Evolutionary conservation across 1,140 invertebrate species (phyloP).

Genomic region (Episyrphus balteatus): DNA sequence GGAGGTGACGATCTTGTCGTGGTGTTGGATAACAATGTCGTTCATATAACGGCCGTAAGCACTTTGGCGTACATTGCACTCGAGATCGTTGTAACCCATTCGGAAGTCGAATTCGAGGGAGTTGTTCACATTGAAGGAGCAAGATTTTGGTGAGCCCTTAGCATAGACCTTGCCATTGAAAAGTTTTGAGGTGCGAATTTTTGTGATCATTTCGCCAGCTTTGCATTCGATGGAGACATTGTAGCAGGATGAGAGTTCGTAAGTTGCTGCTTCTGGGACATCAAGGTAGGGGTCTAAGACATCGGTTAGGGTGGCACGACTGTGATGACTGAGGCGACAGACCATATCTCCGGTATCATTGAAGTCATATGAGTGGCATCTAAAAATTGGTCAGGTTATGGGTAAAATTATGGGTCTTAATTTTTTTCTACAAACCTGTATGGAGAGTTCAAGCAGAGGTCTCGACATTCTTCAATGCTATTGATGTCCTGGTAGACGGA

Average conservation of each 20-base stretch:
- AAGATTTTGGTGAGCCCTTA: slow-evolving; percentile 86
- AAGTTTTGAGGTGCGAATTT: slow-evolving; percentile 80
- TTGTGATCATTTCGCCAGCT: slow-evolving; percentile 84
- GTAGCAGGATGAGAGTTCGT: slow-evolving; percentile 87
- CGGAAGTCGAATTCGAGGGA: slow-evolving; percentile 77
- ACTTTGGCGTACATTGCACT: slow-evolving; percentile 81
- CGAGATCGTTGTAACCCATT: slow-evolving; percentile 82
- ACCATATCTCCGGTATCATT: slow-evolving; percentile 86
- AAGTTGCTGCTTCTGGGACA: slow-evolving; percentile 77
- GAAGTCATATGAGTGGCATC: slow-evolving; percentile 87
- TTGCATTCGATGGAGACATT: slow-evolving; percentile 87
- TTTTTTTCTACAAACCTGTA: slow-evolving; percentile 40
- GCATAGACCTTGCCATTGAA: slow-evolving; percentile 92
- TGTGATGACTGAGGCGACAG: slow-evolving; percentile 82
- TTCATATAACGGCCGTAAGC: slow-evolving; percentile 74
- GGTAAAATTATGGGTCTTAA: background rate
- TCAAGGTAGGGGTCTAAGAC: slow-evolving; percentile 85
- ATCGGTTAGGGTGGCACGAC: slow-evolving; percentile 73
- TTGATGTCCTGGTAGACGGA: slow-evolving; percentile 84
- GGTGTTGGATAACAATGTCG: slow-evolving; percentile 86
- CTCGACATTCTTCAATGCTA: slow-evolving; percentile 73
- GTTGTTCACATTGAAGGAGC: slow-evolving; percentile 74
- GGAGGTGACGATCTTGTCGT: slow-evolving; percentile 89
- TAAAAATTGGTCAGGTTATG: slow-evolving; percentile 14
- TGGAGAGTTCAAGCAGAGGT: slow-evolving; percentile 79